These are phyloP conservation scores for Eulemur macaco DNA, from an alignment of 2,113 vertebrate genomes.

Conservation along the genomic window DNA sequence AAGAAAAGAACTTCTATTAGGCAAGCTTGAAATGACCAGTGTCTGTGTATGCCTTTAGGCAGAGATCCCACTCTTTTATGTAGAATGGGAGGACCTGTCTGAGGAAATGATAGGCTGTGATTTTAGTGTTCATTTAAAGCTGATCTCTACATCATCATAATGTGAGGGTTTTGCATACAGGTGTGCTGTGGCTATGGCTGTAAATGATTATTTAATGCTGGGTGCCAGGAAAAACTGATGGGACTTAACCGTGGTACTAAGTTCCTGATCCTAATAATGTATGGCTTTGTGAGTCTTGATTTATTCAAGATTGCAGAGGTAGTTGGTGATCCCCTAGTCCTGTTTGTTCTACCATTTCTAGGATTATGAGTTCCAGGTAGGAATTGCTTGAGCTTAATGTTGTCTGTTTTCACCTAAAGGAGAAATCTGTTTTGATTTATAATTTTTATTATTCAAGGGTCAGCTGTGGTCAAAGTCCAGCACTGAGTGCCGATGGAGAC, in stretches of 20 bases:
- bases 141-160: background rate
- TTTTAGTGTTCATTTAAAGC: background rate
- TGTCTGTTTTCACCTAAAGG: background rate
- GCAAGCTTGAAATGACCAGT: background rate
- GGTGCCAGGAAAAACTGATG: background rate
- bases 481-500: background rate
- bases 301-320: background rate
- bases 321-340: background rate
- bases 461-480: background rate
- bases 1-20: background rate
- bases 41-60: background rate
- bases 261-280: conserved; percentile 20
- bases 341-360: background rate
- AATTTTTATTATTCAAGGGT: background rate
- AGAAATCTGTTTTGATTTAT: conserved; percentile 2
- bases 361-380: background rate
- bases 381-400: background rate
- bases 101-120: background rate
- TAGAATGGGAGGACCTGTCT: background rate
- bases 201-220: conserved; percentile 37
- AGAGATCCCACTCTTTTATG: background rate
- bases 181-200: background rate
- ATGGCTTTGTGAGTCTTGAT: background rate
- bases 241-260: background rate
- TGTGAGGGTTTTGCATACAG: conserved; percentile 52